These are phyloP conservation scores for Aptenodytes patagonicus DNA, from an alignment of 2,113 vertebrate species.

Conservation along the genomic window DNA sequence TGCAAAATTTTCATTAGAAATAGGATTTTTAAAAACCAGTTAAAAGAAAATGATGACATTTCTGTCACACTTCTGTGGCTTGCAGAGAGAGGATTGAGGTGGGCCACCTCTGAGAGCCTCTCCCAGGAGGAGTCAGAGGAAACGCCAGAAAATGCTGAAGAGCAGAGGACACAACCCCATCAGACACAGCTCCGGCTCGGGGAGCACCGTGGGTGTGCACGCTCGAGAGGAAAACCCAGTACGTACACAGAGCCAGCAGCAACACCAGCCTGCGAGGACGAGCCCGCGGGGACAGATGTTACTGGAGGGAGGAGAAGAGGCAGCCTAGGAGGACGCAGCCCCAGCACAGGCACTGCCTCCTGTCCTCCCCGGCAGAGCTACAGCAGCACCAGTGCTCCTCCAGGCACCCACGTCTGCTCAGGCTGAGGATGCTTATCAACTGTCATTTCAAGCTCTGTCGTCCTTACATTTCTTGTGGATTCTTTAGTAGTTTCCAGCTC, in stretches of 20 bases:
- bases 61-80: not conserved
- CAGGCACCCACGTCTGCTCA: not conserved
- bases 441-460: not conserved
- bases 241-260: not conserved
- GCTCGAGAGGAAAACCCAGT: not conserved
- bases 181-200: not conserved
- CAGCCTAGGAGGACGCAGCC: not conserved
- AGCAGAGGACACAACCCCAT: not conserved
- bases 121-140: not conserved
- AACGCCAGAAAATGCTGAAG: not conserved
- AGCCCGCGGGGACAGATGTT: fast-evolving
- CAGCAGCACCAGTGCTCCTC: not conserved
- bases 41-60: not conserved
- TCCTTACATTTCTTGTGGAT: not conserved
- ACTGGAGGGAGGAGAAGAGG: not conserved
- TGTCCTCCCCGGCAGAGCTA: not conserved
- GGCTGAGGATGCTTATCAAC: not conserved
- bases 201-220: fast-evolving
- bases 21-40: not conserved
- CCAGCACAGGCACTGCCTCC: not conserved
- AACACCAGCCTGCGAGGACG: not conserved
- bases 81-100: not conserved
- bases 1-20: not conserved
- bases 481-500: not conserved
- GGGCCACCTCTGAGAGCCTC: not conserved